Conservation (phyloP, 1,140 invertebrate genomes). For the Anastrepha ludens region DNA sequence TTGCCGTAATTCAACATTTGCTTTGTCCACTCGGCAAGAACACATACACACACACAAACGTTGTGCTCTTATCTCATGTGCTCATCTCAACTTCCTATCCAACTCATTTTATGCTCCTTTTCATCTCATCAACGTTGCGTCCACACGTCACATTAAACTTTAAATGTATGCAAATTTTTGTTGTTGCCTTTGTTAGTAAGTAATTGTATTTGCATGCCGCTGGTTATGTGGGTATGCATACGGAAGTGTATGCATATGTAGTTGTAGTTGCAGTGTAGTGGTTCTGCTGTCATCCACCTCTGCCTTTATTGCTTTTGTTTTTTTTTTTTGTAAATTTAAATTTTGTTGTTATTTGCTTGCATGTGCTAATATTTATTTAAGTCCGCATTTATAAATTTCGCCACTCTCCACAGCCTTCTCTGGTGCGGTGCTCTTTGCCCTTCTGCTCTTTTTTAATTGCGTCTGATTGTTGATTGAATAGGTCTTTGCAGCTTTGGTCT, state of each 20-base stretch:
- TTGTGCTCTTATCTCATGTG: not conserved
- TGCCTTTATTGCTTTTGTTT: constrained; percentile 62
- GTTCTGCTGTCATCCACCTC: constrained; percentile 13
- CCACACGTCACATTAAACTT: constrained; percentile 65
- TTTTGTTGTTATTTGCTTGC: constrained; percentile 52
- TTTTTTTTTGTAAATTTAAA: constrained; percentile 56
- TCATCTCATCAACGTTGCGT: constrained; percentile 18
- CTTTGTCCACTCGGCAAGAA: not conserved
- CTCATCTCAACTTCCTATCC: not conserved
- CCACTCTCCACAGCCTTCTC: not conserved
- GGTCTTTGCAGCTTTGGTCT: constrained; percentile 11
- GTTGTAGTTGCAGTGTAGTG: constrained; percentile 7
- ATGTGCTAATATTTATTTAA: constrained; percentile 66
- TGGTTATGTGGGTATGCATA: not conserved
- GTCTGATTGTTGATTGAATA: constrained; percentile 8
- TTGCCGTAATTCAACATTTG: not conserved
- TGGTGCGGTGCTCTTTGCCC: not conserved
- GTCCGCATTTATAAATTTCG: constrained; percentile 62
- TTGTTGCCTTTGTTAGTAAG: constrained; percentile 59
- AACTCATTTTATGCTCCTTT: constrained; percentile 18
- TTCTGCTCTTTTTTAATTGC: not conserved
- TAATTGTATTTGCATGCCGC: not conserved
- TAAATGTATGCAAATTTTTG: constrained; percentile 73
- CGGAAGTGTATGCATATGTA: not conserved
- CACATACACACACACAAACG: constrained; percentile 18